Evolutionary conservation across 2,113 vertebrate species (phyloP), one percentile per base, ranked within the genome.

Genomic region (Stegastes partitus): DNA sequence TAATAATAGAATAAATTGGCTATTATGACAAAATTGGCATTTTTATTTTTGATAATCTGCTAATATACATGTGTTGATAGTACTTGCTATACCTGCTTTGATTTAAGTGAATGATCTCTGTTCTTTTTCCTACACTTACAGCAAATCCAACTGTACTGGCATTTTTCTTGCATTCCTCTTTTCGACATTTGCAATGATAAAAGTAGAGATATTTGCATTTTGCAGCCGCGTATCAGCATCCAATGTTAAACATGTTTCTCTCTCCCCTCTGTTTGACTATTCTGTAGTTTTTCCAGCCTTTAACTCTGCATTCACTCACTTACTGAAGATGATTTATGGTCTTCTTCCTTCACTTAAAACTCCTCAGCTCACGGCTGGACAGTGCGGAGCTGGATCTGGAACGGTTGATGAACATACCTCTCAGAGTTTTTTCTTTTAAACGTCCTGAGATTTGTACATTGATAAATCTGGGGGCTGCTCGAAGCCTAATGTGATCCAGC

Each of bases 401-500:
- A 59, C 47, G 68, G 56, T 19, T 19, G 2, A 39, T 16, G 54
- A 63, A 31, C 74, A 58, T 26, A 58, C 63, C 63, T 77, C 54
- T 55, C 23, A 22, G 22, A 67, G 68, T 77, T 87, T 77, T 87
- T 85, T 82, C 53, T 81, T 70, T 78, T 65, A 83, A 71, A 81
- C 1, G 50, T 74, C 42, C 58, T 51, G 37, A 49, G 26, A 51
- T 61, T 84, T 39, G 18, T 67, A 53, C 47, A n/a, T 69, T 91
- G 84, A 88, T 85, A 76, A 88, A 86, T 89, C 19, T 71, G 63
- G 54, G 69, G 55, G 71, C 77, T 75, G 71, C 77, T 75, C 68
- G 47, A 45, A 84, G 58, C 22, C 44, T 68, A 82, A 87, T 80
- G 53, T 92, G 89, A 93, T 89, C 68, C 81, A 89, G 77, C 82